Evolutionary conservation across 2,888 invertebrate genomes (phyloP).

Genomic region (Latrodectus hesperus): DNA sequence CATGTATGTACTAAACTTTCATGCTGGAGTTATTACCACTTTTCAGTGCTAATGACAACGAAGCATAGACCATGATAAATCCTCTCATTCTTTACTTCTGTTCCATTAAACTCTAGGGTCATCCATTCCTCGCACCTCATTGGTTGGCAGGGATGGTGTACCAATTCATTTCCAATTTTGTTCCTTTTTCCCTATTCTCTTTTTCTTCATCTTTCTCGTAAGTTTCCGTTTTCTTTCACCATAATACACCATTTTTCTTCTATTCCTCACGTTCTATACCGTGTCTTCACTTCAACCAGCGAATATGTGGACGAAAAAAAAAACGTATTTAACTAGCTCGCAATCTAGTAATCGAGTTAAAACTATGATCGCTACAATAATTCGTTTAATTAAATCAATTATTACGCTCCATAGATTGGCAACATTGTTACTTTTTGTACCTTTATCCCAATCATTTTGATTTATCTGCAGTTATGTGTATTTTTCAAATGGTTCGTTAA

Average conservation of each 20-base stretch:
- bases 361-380: constrained; percentile 54
- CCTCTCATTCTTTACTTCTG: constrained; percentile 39
- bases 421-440: background rate
- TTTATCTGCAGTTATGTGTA: background rate
- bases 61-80: constrained; percentile 45
- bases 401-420: constrained; percentile 31
- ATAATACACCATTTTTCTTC: constrained; percentile 6
- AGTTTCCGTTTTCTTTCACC: constrained; percentile 21
- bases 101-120: constrained; percentile 44
- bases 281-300: constrained; percentile 18
- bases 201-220: constrained; percentile 1
- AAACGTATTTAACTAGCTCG: constrained; percentile 39
- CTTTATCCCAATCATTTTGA: constrained; percentile 17
- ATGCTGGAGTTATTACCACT: constrained; percentile 17
- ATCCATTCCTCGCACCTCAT: constrained; percentile 55
- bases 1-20: no score
- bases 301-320: background rate
- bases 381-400: constrained; percentile 60
- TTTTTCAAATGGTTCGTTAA: constrained; percentile 34
- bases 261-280: constrained; percentile 7
- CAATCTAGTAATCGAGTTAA: constrained; percentile 54
- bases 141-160: constrained; percentile 31
- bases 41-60: constrained; percentile 42
- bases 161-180: constrained; percentile 55
- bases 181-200: constrained; percentile 8